Percentiles rank a stretch among this genome's conserved stretches.
phyloP scores from a whole-genome alignment of 2,888 invertebrate genomes.

The Watsonalla cultraria region DNA sequence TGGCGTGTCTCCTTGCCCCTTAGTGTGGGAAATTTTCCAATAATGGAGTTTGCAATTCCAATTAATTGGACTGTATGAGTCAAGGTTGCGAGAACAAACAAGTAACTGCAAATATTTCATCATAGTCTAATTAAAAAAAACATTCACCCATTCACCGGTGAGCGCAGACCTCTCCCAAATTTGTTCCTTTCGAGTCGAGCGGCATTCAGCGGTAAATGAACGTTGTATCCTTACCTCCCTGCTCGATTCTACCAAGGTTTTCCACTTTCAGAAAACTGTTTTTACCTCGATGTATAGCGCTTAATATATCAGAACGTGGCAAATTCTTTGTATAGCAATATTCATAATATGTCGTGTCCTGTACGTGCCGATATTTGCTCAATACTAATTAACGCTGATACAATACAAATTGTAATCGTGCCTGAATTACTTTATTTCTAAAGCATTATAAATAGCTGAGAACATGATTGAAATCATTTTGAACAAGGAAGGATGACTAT shows the following conservation, averaged over 20 bases:
- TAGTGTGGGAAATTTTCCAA: no score
- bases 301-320: conserved; percentile 16
- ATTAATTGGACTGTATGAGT: no score
- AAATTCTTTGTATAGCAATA: not conserved
- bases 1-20: no score
- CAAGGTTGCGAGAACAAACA: not conserved
- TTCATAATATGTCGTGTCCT: not conserved
- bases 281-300: conserved; percentile 25
- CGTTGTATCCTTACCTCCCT: conserved; percentile 38
- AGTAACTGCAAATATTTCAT: not conserved
- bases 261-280: conserved; percentile 65
- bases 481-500: no score
- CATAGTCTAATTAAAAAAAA: not conserved
- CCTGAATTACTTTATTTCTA: not conserved
- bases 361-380: not conserved
- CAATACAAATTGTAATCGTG: not conserved
- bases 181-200: conserved; percentile 43
- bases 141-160: not conserved
- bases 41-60: no score
- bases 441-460: no score
- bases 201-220: conserved; percentile 48
- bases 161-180: conserved; percentile 32
- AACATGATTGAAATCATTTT: no score
- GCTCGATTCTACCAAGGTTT: conserved; percentile 70
- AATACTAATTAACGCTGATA: not conserved